A percentile compares a stretch with the other conserved stretches of the same genome.
These are phyloP conservation scores for Parnassius glacialis DNA, from an alignment of 2,888 invertebrate genomes.

Conservation along the genomic window DNA sequence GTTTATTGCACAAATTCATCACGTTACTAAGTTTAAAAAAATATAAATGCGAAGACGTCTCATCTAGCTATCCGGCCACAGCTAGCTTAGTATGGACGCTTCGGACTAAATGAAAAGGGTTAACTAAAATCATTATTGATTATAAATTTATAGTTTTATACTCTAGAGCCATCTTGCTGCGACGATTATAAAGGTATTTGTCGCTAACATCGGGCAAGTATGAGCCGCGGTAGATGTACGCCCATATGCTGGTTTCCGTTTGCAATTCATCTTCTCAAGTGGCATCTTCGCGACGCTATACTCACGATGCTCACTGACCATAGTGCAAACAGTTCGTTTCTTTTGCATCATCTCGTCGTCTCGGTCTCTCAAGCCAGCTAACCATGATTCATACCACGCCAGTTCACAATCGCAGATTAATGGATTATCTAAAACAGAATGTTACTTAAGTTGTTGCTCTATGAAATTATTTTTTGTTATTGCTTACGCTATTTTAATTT, in stretches of 20 bases:
- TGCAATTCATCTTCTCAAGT: conserved; percentile 90
- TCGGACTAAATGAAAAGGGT: conserved; percentile 43
- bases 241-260: conserved; percentile 82
- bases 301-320: conserved; percentile 90
- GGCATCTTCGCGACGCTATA: conserved; percentile 91
- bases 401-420: conserved; percentile 93
- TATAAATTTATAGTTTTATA: conserved; percentile 26
- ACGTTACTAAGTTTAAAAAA: conserved; percentile 53
- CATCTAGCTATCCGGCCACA: conserved; percentile 74
- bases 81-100: conserved; percentile 59
- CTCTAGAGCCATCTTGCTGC: conserved; percentile 60
- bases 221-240: conserved; percentile 53
- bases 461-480: too few species aligned
- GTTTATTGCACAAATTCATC: conserved; percentile 73
- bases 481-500: too few species aligned
- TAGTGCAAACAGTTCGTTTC: conserved; percentile 90
- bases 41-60: conserved; percentile 50
- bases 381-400: conserved; percentile 92
- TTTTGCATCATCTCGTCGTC: conserved; percentile 95
- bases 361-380: conserved; percentile 87
- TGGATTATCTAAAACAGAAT: conserved; percentile 87
- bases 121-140: conserved; percentile 35
- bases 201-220: conserved; percentile 45
- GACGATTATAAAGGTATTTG: conserved; percentile 49
- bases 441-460: too few species aligned